Base-by-base conservation (phyloP, 1,140 invertebrate genomes). In the Aricia agestis region DNA sequence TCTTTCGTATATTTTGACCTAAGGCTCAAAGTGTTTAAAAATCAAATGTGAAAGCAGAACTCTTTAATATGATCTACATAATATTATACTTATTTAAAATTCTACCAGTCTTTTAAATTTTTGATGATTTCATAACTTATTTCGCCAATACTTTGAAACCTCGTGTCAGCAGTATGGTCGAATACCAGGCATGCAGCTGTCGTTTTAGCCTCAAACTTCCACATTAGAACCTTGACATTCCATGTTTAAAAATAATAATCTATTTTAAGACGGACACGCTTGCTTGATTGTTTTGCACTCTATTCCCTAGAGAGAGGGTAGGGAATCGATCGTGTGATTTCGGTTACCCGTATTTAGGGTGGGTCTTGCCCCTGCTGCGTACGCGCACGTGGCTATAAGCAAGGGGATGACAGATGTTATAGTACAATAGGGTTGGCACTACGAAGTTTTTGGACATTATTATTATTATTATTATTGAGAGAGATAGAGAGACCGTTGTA, bases 141-240 rank as follows among this genome's bases (percentile, higher is more conserved):
- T 36, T 36, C 36, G 36, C 9, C 1, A 2, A 36, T 36, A 36
- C 36, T 36, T 36, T 36, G 2, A 36, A 36, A 52, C 45, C 45
- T 52, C 9, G 65, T 66, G 15, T 3, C 25, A 41, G 31, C 17
- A 69, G 17, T 45, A 36, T 71, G 41, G 52, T 19, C 65, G 9
- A 13, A 52, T 13, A 52, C 36, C 36, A 36, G 36, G 13, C 45
- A 15, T 52, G 45, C 45, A 52, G 45, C 45, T 52, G 45, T 13
- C 45, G 45, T 52, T 52, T 52, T 52, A 52, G 45, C 11, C 45
- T 52, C 45, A 79, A 80, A 82, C 80, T 86, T 78, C 82, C 88
- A 88, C 84, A 84, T 87, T 81, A 75, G 79, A 89, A 87, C 88
- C 86, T 87, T 85, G 86, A 89, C 86, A 88, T 90, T 90, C 88